Evolutionary conservation across 2,797 vertebrate species (phyloP), one percentile per base, ranked within the genome.

Genomic region (Sarcoramphus papa): DNA sequence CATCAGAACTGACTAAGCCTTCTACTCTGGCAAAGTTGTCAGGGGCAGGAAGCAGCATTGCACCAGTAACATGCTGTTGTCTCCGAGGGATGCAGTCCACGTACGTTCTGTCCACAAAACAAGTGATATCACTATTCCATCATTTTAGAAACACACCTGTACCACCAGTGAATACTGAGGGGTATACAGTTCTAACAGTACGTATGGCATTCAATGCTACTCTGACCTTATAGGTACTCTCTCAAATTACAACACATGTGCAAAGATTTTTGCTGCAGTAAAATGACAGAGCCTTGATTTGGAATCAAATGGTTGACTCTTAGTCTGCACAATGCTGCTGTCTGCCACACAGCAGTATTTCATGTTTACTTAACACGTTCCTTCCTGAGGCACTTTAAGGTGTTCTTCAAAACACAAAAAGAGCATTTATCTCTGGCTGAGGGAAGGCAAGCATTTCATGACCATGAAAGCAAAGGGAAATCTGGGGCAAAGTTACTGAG

Each of bases 301-400:
- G 22, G 13, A 64, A 84, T 50, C 63, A 40, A 75, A 70, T 9
- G 14, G 3, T 4, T 57, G 37, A 50, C n/a, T 85, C 59, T 23
- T 23, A 17, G 43, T 50, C 35, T 70, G 19, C 22, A 43, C 23
- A 63, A 63, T 2, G 7, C 15, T 83, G 47, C 51, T 59, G 37
- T 54, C 27, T 76, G 27, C 5, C 28, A 50, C 30, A 79, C 0
- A 76, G 4, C 68, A 35, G 18, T 40, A 54, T 30, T 67, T 37
- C 1, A 0, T 54, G 8, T 35, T 69, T 56, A 73, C 1, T 0
- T 28, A 88, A 76, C 7, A 60, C 22, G 7, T 40, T 90, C 18
- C 40, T 28, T 88, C 28, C 51, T 35, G 12, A 69, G 45, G 33
- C 45, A 69, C 47, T 64, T 73, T 8, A 50, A 33, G 14, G 22